These are phyloP conservation scores for Cantharis rufa DNA, from an alignment of 2,888 invertebrate genomes.

Conservation along the genomic window DNA sequence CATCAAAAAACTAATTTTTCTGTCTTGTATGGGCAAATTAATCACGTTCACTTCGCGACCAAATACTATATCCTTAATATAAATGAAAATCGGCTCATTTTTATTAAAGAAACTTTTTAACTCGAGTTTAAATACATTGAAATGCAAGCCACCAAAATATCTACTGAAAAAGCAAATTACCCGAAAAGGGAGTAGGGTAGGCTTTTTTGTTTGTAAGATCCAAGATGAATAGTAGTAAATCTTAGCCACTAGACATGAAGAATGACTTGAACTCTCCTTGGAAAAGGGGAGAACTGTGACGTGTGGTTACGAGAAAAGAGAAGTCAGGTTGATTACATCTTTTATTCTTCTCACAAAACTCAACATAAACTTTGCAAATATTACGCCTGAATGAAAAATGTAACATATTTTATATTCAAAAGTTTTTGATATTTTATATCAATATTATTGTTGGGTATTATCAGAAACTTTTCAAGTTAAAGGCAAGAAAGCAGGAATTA, in stretches of 20 bases:
- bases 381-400: conserved; percentile 19
- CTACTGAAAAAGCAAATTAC: conserved; percentile 42
- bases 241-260: conserved; percentile 50
- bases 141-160: not conserved
- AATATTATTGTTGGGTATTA: not conserved
- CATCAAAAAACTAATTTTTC: conserved; percentile 4
- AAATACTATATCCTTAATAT: not conserved
- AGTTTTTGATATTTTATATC: not conserved
- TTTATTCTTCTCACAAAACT: conserved; percentile 37
- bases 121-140: not conserved
- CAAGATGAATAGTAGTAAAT: conserved; percentile 51
- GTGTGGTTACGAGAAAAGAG: conserved; percentile 33
- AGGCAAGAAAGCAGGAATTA: not conserved
- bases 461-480: not conserved
- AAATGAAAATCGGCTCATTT: not conserved
- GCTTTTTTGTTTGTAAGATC: conserved; percentile 47
- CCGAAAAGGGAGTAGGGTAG: conserved; percentile 39
- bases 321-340: conserved; percentile 46
- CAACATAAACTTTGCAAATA: conserved; percentile 25
- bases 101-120: not conserved
- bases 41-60: not conserved
- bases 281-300: conserved; percentile 31
- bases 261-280: conserved; percentile 45
- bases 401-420: not conserved
- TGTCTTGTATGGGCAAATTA: not conserved